Conservation (phyloP, 2,888 invertebrate species). For the Ochlodes sylvanus region DNA sequence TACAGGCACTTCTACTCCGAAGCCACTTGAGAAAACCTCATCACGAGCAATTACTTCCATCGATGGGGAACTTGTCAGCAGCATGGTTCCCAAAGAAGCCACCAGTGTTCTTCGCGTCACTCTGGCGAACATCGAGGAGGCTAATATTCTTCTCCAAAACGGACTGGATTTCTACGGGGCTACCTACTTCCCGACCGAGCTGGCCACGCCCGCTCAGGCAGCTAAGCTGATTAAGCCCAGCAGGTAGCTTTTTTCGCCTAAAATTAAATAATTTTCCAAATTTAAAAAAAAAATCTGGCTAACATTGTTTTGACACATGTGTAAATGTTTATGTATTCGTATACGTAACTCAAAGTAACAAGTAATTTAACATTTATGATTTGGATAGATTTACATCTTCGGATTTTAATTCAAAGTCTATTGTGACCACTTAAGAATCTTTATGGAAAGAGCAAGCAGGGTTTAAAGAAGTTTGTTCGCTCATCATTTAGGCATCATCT, state of each 20-base stretch:
- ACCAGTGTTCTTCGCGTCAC: constrained; percentile 89
- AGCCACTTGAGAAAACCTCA: constrained; percentile 69
- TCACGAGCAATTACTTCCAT: constrained; percentile 72
- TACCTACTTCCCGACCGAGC: constrained; percentile 94
- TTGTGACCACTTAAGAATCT: no score
- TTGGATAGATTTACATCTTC: no score
- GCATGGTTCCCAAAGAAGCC: constrained; percentile 84
- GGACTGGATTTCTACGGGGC: constrained; percentile 95
- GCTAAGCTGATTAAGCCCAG: constrained; percentile 85
- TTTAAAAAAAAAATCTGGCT: no score
- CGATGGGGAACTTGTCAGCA: constrained; percentile 77
- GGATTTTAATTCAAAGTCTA: no score
- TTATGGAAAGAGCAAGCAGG: no score
- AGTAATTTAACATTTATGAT: no score
- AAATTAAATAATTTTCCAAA: background rate
- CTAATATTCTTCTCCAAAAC: constrained; percentile 91
- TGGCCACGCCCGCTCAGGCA: constrained; percentile 87
- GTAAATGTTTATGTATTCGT: no score
- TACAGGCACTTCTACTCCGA: constrained; percentile 76
- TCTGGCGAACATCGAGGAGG: constrained; percentile 90
- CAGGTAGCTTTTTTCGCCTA: constrained; percentile 58
- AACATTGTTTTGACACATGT: no score
- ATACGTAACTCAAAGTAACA: no score
- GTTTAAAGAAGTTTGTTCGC: no score
- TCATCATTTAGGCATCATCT: no score